Conservation (phyloP, 2,888 invertebrate genomes). For the Nephrocerus scutellatus region DNA sequence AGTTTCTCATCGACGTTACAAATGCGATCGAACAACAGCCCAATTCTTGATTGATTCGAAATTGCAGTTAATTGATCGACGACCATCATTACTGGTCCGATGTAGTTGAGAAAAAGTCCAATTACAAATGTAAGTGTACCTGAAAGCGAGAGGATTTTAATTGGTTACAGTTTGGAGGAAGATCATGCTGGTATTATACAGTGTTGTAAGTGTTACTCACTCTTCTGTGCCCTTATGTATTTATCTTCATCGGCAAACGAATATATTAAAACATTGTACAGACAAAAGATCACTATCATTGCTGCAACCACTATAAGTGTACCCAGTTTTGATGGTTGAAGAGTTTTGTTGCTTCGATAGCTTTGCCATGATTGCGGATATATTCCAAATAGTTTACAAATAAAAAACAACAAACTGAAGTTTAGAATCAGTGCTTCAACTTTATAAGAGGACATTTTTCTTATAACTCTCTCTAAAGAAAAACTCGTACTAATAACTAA, state of each 20-base stretch:
- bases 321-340: slow-evolving; percentile 38
- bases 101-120: slow-evolving; percentile 44
- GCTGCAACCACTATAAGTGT: slow-evolving; percentile 30
- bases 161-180: not conserved
- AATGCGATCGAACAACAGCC: slow-evolving; percentile 39
- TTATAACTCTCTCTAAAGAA: too few species aligned
- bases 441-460: too few species aligned
- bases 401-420: slow-evolving; percentile 36
- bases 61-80: slow-evolving; percentile 42
- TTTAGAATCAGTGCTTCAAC: slow-evolving; percentile 35
- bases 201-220: slow-evolving; percentile 28
- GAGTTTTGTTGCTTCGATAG: slow-evolving; percentile 30
- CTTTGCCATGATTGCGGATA: slow-evolving; percentile 36
- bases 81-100: slow-evolving; percentile 44
- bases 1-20: slow-evolving; percentile 40
- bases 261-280: slow-evolving; percentile 39
- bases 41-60: slow-evolving; percentile 38
- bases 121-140: slow-evolving; percentile 46
- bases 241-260: slow-evolving; percentile 37
- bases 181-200: not conserved
- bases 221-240: slow-evolving; percentile 35
- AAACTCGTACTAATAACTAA: too few species aligned
- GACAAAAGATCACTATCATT: slow-evolving; percentile 28
- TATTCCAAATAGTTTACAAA: slow-evolving; percentile 43
- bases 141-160: slow-evolving; percentile 13